These are phyloP conservation scores for Stegostoma tigrinum DNA, from an alignment of 2,113 vertebrate species.

Conservation along the genomic window DNA sequence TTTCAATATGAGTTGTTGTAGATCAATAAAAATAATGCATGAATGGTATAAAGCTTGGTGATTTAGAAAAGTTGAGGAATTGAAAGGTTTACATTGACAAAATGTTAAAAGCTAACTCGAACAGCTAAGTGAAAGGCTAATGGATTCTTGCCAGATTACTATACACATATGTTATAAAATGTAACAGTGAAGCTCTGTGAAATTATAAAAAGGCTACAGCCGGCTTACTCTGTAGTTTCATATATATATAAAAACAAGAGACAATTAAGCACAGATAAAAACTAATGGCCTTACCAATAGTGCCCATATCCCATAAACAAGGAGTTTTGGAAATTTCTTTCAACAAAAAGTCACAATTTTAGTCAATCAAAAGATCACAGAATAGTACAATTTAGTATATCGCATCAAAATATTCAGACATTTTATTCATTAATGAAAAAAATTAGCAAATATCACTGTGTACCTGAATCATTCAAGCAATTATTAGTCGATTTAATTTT, in stretches of 20 bases:
- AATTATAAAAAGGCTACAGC: not conserved
- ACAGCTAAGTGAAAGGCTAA: not conserved
- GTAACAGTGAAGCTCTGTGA: not conserved
- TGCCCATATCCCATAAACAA: not conserved
- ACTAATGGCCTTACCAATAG: not conserved
- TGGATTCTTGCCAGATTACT: not conserved
- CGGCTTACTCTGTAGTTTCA: not conserved
- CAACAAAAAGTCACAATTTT: not conserved
- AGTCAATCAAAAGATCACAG: not conserved
- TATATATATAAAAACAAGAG: not conserved
- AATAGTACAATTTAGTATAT: not conserved
- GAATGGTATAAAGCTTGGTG: not conserved
- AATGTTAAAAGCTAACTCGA: not conserved
- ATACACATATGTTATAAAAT: not conserved
- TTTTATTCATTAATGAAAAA: not conserved
- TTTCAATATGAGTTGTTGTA: not conserved
- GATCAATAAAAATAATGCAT: not conserved
- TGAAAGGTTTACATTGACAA: not conserved
- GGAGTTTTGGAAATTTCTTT: no score
- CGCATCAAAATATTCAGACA: not conserved
- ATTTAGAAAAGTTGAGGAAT: not conserved
- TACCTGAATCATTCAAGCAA: no score
- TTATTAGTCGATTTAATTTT: no score
- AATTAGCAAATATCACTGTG: not conserved
- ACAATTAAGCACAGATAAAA: not conserved